Conservation (phyloP, 2,797 vertebrate species). For the Spinus olivaceus region DNA sequence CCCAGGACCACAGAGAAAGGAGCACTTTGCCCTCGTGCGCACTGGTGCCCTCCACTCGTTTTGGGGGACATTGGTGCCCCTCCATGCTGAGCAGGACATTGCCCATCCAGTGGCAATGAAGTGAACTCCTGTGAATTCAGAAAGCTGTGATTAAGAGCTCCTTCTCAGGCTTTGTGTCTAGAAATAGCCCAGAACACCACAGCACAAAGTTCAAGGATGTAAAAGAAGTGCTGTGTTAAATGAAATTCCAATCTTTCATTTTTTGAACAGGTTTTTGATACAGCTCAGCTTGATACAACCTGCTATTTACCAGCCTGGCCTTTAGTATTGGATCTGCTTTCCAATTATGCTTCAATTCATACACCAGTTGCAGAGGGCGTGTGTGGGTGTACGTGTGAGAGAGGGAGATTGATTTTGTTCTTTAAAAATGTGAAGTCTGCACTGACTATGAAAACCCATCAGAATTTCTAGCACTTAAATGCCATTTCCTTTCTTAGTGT, state of each 20-base stretch:
- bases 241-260: neutral
- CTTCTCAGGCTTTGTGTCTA: neutral
- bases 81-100: neutral
- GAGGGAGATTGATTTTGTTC: constrained; percentile 57
- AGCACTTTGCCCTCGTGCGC: rapidly evolving
- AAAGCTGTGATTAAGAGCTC: neutral
- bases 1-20: rapidly evolving
- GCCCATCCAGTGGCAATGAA: neutral
- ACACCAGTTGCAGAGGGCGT: constrained; percentile 50
- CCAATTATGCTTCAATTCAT: constrained; percentile 57
- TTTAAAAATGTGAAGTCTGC: constrained; percentile 53
- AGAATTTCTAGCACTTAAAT: constrained; percentile 43
- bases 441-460: constrained; percentile 35
- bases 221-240: neutral
- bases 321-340: constrained; percentile 48
- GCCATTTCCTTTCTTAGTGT: neutral
- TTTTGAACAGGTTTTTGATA: constrained; percentile 40
- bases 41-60: neutral
- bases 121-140: neutral
- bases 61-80: rapidly evolving
- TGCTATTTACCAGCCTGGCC: constrained; percentile 53
- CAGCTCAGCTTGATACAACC: constrained; percentile 22
- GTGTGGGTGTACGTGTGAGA: constrained; percentile 32
- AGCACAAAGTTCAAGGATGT: neutral
- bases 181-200: neutral